Conservation (phyloP, 2,113 vertebrate species). For the Platichthys stellatus region DNA sequence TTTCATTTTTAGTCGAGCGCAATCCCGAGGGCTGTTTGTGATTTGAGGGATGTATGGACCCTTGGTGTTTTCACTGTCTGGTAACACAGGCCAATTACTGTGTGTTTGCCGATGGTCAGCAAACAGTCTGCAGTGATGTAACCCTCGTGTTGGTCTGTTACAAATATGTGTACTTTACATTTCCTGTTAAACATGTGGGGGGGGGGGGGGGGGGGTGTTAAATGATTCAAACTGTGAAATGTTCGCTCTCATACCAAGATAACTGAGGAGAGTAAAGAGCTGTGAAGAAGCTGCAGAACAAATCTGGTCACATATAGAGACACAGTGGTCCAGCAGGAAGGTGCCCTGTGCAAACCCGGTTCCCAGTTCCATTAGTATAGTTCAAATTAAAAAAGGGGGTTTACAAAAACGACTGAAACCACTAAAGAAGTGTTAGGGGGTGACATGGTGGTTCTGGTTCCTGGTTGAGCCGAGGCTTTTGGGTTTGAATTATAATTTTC, state of each 20-base stretch:
- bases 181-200: not conserved
- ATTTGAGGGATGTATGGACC: conserved; percentile 14
- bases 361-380: too few relatives aligned
- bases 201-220: not conserved
- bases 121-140: conserved; percentile 18
- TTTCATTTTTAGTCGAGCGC: not conserved
- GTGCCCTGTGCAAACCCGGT: too few relatives aligned
- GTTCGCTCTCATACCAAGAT: conserved; percentile 31
- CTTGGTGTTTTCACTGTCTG: conserved; percentile 17
- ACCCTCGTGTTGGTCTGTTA: conserved; percentile 1
- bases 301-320: too few relatives aligned
- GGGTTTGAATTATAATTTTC: too few relatives aligned
- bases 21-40: conserved; percentile 30
- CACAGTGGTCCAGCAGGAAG: too few relatives aligned
- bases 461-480: too few relatives aligned
- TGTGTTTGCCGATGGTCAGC: conserved; percentile 18
- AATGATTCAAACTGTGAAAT: conserved; percentile 29
- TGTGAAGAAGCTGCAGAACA: not conserved
- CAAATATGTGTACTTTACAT: conserved; percentile 29
- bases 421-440: too few relatives aligned
- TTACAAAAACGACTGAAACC: too few relatives aligned
- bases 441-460: too few relatives aligned
- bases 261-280: not conserved
- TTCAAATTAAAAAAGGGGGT: too few relatives aligned
- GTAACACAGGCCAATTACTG: conserved; percentile 26